These are phyloP conservation scores for Botia kubotai DNA, from an alignment of 2,797 vertebrate genomes.

Conservation along the genomic window DNA sequence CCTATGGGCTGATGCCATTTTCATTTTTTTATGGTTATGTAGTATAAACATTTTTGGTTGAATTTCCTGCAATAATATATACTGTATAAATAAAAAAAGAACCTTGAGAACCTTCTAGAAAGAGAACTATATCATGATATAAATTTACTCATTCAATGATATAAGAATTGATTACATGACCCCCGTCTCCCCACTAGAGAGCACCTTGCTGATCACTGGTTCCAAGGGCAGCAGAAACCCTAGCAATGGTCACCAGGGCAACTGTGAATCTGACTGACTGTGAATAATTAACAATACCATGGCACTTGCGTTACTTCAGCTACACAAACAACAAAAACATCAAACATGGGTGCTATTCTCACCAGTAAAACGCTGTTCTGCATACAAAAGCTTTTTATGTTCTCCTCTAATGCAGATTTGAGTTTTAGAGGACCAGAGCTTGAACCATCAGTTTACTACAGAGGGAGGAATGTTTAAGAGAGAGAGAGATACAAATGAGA, in stretches of 20 bases:
- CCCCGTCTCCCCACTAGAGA: neutral
- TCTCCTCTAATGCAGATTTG: conserved; percentile 38
- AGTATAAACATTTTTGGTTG: no score
- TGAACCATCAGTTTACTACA: conserved; percentile 52
- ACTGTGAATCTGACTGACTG: conserved; percentile 87
- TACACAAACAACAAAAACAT: conserved; percentile 43
- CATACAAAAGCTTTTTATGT: conserved; percentile 58
- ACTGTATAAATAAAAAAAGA: no score
- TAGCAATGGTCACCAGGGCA: conserved; percentile 78
- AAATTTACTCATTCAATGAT: neutral
- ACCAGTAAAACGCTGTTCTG: conserved; percentile 61
- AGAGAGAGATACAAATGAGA: conserved; percentile 64
- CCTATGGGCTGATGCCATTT: no score
- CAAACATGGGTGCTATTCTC: conserved; percentile 87
- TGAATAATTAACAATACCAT: conserved; percentile 81
- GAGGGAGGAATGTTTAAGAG: conserved; percentile 35
- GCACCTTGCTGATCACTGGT: neutral
- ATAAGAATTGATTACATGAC: neutral
- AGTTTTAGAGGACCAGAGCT: conserved; percentile 50
- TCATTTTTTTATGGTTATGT: no score
- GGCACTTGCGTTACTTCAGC: conserved; percentile 92
- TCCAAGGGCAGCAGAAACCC: conserved; percentile 82
- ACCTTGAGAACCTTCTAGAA: neutral
- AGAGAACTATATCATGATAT: neutral
- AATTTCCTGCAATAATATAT: no score